phyloP scores from a whole-genome alignment of 2,113 vertebrate genomes.

The Pterophyllum scalare region DNA sequence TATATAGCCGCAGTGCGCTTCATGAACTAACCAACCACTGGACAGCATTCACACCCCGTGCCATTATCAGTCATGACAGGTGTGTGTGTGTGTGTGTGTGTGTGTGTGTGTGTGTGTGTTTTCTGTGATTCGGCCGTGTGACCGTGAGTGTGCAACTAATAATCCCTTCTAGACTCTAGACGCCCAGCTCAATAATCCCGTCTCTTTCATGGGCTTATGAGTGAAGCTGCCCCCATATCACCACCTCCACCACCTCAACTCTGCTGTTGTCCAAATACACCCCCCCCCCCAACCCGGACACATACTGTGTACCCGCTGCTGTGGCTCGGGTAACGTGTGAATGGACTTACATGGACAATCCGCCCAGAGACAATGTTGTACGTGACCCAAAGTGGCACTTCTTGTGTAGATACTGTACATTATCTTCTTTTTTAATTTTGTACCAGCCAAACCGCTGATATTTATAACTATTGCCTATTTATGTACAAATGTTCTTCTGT shows the following conservation, averaged over 20 bases:
- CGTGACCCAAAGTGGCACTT: slow-evolving; percentile 55
- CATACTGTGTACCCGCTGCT: slow-evolving; percentile 18
- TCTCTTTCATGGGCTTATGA: slow-evolving; percentile 18
- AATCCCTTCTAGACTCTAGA: slow-evolving; percentile 11
- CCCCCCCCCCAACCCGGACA: not conserved
- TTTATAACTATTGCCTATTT: slow-evolving; percentile 80
- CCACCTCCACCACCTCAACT: not conserved
- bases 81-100: not conserved
- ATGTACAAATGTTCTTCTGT: slow-evolving; percentile 75
- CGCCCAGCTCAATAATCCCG: slow-evolving; percentile 7
- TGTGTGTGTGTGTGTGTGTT: not conserved
- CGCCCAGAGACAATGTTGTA: slow-evolving; percentile 51
- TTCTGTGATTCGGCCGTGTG: not conserved
- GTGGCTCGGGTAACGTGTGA: slow-evolving; percentile 38
- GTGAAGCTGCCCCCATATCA: slow-evolving; percentile 13
- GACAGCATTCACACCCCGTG: slow-evolving; percentile 25
- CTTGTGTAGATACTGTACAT: slow-evolving; percentile 81
- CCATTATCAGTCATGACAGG: not conserved
- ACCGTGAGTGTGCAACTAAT: not conserved
- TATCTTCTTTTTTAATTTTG: slow-evolving; percentile 79
- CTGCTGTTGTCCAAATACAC: slow-evolving; percentile 38
- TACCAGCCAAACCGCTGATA: slow-evolving; percentile 77
- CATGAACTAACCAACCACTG: slow-evolving; percentile 23
- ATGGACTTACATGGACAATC: slow-evolving; percentile 62
- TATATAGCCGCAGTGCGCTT: slow-evolving; percentile 34